phyloP scores from a whole-genome alignment of 2,888 invertebrate genomes.

The Metopia argyrocephala region DNA sequence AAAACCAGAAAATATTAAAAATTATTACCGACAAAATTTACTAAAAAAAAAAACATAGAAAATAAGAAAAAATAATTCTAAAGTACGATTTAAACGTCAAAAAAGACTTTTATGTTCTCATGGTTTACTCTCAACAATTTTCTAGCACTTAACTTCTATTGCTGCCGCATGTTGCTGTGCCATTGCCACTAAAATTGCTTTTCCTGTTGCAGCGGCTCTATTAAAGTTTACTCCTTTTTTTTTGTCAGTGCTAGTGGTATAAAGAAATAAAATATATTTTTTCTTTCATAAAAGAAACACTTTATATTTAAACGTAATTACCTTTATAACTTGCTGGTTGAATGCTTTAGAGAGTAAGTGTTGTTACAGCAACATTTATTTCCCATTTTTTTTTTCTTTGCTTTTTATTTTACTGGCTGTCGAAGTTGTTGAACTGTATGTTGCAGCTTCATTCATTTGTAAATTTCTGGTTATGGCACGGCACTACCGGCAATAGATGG shows the following conservation, averaged over 20 bases:
- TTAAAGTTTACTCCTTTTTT: slow-evolving; percentile 11
- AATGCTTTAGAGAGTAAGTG: slow-evolving; percentile 23
- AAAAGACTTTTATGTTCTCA: slow-evolving; percentile 30
- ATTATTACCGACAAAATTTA: slow-evolving; percentile 21
- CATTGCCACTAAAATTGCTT: slow-evolving; percentile 9
- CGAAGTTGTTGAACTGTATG: slow-evolving; percentile 56
- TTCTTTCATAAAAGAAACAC: slow-evolving; percentile 38
- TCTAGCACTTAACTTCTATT: slow-evolving; percentile 58
- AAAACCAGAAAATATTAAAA: slow-evolving; percentile 48
- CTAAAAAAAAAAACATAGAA: slow-evolving; percentile 11
- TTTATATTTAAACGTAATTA: slow-evolving; percentile 59
- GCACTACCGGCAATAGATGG: neutral
- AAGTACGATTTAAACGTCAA: slow-evolving; percentile 49
- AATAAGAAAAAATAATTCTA: slow-evolving; percentile 10
- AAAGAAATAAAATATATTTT: slow-evolving; percentile 5
- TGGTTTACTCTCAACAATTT: slow-evolving; percentile 43
- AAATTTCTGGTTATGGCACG: slow-evolving; percentile 47
- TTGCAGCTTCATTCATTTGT: slow-evolving; percentile 54
- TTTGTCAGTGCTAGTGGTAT: neutral
- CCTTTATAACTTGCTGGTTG: slow-evolving; percentile 51
- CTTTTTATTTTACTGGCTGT: slow-evolving; percentile 22
- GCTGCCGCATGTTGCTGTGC: neutral
- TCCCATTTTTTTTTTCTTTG: neutral
- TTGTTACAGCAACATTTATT: slow-evolving; percentile 25
- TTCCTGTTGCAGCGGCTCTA: slow-evolving; percentile 11